A percentile compares a stretch with the other conserved stretches of the same genome.
These are phyloP conservation scores for Poicephalus meyeri DNA, from an alignment of 2,113 vertebrate species.

Conservation along the genomic window DNA sequence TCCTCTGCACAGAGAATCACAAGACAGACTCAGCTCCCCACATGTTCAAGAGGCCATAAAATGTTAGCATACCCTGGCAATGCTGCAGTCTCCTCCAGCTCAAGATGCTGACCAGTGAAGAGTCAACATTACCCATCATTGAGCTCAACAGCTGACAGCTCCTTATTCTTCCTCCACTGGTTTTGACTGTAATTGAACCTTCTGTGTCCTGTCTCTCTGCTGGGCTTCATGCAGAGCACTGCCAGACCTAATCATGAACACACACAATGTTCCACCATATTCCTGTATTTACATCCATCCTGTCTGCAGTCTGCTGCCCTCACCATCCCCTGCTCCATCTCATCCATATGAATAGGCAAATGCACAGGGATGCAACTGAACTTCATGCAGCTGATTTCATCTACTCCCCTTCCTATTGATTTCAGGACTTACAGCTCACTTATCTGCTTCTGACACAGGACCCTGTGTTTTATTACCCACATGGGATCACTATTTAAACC, in stretches of 20 bases:
- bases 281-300: not conserved
- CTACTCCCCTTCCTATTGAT: not conserved
- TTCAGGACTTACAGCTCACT: not conserved
- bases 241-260: not conserved
- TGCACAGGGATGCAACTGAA: not conserved
- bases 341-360: not conserved
- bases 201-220: not conserved
- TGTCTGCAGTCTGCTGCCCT: not conserved
- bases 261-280: rapidly evolving
- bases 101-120: not conserved
- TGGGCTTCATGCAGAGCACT: not conserved
- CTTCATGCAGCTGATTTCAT: not conserved
- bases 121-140: not conserved
- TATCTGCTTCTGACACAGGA: not conserved
- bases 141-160: not conserved
- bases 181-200: not conserved
- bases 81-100: not conserved
- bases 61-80: not conserved
- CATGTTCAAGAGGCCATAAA: not conserved
- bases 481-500: not conserved
- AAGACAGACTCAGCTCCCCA: not conserved
- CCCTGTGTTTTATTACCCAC: not conserved
- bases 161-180: not conserved
- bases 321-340: not conserved
- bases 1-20: not conserved